Percentiles rank a stretch among this genome's conserved stretches.
phyloP scores from a whole-genome alignment of 2,113 vertebrate species.

The Falcunculus frontatus region DNA sequence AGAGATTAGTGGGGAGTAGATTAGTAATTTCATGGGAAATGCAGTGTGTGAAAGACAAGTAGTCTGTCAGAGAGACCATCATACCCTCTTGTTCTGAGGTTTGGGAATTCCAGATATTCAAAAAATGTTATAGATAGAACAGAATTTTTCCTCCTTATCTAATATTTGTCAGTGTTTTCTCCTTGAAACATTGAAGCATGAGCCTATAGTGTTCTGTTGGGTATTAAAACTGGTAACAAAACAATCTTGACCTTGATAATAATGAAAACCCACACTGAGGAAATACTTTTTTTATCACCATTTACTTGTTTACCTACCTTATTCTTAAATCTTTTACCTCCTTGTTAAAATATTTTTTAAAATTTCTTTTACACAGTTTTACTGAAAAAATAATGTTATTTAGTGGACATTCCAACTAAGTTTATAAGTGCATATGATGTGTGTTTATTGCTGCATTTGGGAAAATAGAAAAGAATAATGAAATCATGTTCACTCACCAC shows the following conservation, averaged over 20 bases:
- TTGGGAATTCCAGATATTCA: conserved; percentile 9
- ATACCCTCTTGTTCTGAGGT: neutral
- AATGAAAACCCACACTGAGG: neutral
- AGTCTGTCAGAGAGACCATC: neutral
- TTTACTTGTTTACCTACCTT: neutral
- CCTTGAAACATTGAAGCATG: neutral
- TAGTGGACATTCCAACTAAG: neutral
- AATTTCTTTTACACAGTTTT: neutral
- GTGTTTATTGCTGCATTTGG: neutral
- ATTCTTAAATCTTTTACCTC: neutral
- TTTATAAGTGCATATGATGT: neutral
- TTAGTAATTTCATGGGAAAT: conserved; percentile 11
- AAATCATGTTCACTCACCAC: neutral
- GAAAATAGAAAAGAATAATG: neutral
- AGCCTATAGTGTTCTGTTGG: neutral
- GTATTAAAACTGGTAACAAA: neutral
- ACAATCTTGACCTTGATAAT: neutral
- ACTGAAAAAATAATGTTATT: neutral
- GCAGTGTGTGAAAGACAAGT: neutral
- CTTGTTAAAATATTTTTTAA: neutral
- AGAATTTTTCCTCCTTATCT: conserved; percentile 9
- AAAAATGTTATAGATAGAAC: conserved; percentile 11
- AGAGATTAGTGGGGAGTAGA: neutral
- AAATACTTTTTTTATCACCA: neutral
- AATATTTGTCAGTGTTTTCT: neutral